Base-by-base conservation (phyloP, 1,140 invertebrate species). In the Procambarus clarkii region DNA sequence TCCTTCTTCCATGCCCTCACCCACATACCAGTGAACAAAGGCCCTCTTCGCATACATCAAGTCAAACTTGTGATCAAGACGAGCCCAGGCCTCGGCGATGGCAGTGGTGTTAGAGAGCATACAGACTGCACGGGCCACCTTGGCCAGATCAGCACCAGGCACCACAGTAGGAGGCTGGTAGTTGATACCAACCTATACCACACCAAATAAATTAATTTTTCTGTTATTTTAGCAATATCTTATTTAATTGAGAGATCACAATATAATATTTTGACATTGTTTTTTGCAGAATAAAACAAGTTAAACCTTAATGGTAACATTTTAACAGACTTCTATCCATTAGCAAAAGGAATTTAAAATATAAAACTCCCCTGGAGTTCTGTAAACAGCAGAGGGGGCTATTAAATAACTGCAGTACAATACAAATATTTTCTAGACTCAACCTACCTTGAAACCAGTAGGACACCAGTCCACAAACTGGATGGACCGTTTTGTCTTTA, bases 41-140 rank as follows among this genome's bases (percentile, higher is more conserved):
- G 81, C 81, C 45, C 81, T 21, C 81, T 83, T 83, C 3, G 81
- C 81, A 46, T 83, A 83, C 81, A 83, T 83, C 8, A 83, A n/a
- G 46, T 83, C 81, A 46, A 83, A 83, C 81, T 83, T 83, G 81
- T 83, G 81, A 45, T 83, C 81, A 13, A 83, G 58, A 50, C 81
- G 81, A 15, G 7, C 81, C 81, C 81, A 83, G 58, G 81, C 81
- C 60, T 83, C 81, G 60, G 81, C 81, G 24, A 83, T 83, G 54
- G 81, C 81, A 45, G 81, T 83, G 54, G 81, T 83, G 81, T 83
- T 83, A 60, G 81, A 83, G 46, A 83, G 81, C 81, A 83, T 83
- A 24, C 81, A 83, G 34, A 83, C 81, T 15, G 81, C 81, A 46
- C 81, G 81, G 34, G 81, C 24, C 81, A 83, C 81, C 81, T 83